Evolutionary conservation across 2,888 invertebrate genomes (phyloP), one percentile per base, ranked within the genome.

Genomic region (Lochmaea capreae): DNA sequence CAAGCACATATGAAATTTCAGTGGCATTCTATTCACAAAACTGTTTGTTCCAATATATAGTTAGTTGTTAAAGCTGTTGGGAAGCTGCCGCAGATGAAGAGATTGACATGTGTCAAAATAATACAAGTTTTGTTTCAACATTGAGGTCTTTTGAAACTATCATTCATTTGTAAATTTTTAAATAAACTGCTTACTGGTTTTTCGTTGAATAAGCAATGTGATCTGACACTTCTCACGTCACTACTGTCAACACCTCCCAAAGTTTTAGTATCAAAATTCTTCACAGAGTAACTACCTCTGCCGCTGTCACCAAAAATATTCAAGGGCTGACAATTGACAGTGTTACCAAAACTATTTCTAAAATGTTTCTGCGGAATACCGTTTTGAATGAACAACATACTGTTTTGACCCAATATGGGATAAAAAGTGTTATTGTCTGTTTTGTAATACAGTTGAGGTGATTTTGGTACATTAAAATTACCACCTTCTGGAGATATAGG

Each of bases 401-500:
- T 78, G 57, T 79, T 69, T 33, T 76, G 78, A 46, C 71, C 76
- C 63, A 79, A 71, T 46, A 78, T 71, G 0, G 79, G 78, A 62
- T 78, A 78, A 69, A 79, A 78, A 18, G 73, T 75, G 18, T 77
- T 77, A 67, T 78, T 78, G 49, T 74, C 75, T 58, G 72, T 67
- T 67, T 73, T 77, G 58, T 74, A 76, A 61, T 76, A 78, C 11
- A 78, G 67, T 57, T 70, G 72, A n/a, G 61, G 26, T 46, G 57
- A 57, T 63, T 65, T 71, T 11, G 12, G 18, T 16, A 39, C 10
- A 11, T 42, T 54, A n/a, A 59, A 65, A 11, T 39, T 58, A 42
- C 46, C 42, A 26, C 18, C 26, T 57, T 43, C 58, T 11, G 73
- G 33, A 67, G 69, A 69, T 22, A 79, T 74, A 12, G 79, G 76